These are phyloP conservation scores for Zaprionus obscuricornis DNA, from an alignment of 2,888 invertebrate genomes.

Conservation along the genomic window DNA sequence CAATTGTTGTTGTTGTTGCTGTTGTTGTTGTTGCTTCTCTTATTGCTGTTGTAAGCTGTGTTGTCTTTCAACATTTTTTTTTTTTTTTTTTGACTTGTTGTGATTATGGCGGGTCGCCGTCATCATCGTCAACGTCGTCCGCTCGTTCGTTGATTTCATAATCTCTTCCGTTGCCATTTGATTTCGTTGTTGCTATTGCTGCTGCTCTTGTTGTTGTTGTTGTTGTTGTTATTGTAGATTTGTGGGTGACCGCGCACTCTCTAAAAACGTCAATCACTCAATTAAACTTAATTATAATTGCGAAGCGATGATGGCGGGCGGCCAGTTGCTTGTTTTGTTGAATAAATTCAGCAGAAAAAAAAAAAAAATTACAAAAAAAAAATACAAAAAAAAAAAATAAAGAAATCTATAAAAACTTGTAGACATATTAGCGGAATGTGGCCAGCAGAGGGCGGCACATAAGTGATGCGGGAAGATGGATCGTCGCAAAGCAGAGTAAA, in stretches of 20 bases:
- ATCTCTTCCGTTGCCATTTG: slow-evolving; percentile 65
- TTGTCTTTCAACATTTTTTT: slow-evolving; percentile 67
- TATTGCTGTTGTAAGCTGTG: slow-evolving; percentile 26
- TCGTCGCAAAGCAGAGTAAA: too few species aligned
- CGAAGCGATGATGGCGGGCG: slow-evolving; percentile 79
- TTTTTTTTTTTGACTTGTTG: slow-evolving; percentile 61
- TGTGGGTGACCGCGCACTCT: slow-evolving; percentile 78
- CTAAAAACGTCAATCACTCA: slow-evolving; percentile 83
- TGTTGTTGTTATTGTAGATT: slow-evolving; percentile 56
- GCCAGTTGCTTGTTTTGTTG: slow-evolving; percentile 39
- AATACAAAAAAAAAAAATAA: neutral
- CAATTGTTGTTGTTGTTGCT: slow-evolving; percentile 47
- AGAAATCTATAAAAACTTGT: slow-evolving; percentile 3
- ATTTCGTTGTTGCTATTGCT: slow-evolving; percentile 21
- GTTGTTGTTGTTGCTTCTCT: neutral
- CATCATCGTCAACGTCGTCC: slow-evolving; percentile 43
- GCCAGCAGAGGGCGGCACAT: neutral
- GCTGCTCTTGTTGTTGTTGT: slow-evolving; percentile 21
- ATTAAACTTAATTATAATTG: slow-evolving; percentile 83
- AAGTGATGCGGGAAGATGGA: neutral
- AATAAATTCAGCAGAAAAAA: slow-evolving; percentile 44
- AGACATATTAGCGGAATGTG: slow-evolving; percentile 5
- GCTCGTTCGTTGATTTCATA: slow-evolving; percentile 68
- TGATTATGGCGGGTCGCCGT: slow-evolving; percentile 60
- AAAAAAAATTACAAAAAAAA: neutral